Evolutionary conservation across 64 coral and sea anemone species (phyloP).

Genomic region (Astreopora myriophthalma): DNA sequence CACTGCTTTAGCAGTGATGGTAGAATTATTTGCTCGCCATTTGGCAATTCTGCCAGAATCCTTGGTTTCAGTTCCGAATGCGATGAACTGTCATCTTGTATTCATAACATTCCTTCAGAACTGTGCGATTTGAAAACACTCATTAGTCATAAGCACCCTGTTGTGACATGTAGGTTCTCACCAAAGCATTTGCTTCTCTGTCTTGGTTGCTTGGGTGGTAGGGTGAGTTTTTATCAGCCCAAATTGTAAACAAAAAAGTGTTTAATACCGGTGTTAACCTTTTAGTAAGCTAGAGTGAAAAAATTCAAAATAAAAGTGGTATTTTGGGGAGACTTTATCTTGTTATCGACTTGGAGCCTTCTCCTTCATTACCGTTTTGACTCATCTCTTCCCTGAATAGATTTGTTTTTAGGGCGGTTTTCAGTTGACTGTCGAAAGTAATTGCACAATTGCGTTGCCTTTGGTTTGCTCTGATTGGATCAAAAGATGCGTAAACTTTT

Average conservation of each 20-base stretch:
- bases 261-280: too few species aligned
- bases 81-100: conserved; percentile 72
- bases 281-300: too few species aligned
- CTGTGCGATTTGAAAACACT: conserved; percentile 82
- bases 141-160: conserved; percentile 81
- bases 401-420: too few species aligned
- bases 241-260: conserved; percentile 10
- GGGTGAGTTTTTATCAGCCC: conserved; percentile 77
- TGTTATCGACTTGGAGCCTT: too few species aligned
- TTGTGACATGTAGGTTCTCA: conserved; percentile 81
- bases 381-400: too few species aligned
- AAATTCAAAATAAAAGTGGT: too few species aligned
- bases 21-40: conserved; percentile 91
- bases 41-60: conserved; percentile 87
- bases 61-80: conserved; percentile 74
- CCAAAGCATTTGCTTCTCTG: conserved; percentile 71
- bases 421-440: too few species aligned
- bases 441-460: too few species aligned
- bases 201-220: conserved; percentile 77
- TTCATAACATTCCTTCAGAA: conserved; percentile 37
- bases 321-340: too few species aligned
- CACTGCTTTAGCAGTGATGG: conserved; percentile 94
- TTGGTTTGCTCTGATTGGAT: too few species aligned
- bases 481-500: too few species aligned
- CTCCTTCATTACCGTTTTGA: too few species aligned